Evolutionary conservation across 1,140 invertebrate species (phyloP), one percentile per base, ranked within the genome.

Genomic region (Leptopilina clavipes): DNA sequence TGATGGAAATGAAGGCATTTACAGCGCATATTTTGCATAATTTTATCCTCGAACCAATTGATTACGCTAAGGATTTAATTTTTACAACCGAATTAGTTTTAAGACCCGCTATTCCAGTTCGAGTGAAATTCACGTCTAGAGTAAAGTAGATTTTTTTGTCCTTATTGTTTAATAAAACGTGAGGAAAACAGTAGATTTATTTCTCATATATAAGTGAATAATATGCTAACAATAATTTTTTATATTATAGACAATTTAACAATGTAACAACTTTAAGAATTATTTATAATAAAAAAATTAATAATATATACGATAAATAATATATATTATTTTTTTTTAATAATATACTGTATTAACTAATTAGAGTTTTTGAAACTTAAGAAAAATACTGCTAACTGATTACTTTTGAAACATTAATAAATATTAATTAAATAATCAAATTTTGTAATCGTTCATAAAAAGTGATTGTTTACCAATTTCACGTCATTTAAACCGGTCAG

Each of bases 361-460:
- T 8, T 37, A 83, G n/a, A n/a, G 17, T 71, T 88, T 44, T 87
- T 82, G 82, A 12, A 52, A 0, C 0, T 0, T 81, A 0, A 70
- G 5, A 79, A 0, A 17, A 71, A 45, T n/a, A 81, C 9, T 70
- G 70, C 9, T 37, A 76, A 8, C 25, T 31, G 79, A 12, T 85
- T 85, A 78, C 77, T n/a, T n/a, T n/a, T n/a, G n/a, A n/a, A n/a
- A n/a, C n/a, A n/a, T 31, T 31, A 31, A 31, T 31, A 31, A 31
- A 31, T 31, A 31, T 2, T 31, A 31, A 5, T 2, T 31, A 31
- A 31, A 31, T 31, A 31, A 31, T 31, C 5, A 31, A 31, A 1
- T 31, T 1, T 31, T 31, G 25, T 5, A 5, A 31, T 31, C 1
- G 5, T 31, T 2, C 1, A 31, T 31, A 31, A 75, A 72, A 80